These are phyloP conservation scores for Cydia amplana DNA, from an alignment of 1,140 invertebrate genomes.

Conservation along the genomic window DNA sequence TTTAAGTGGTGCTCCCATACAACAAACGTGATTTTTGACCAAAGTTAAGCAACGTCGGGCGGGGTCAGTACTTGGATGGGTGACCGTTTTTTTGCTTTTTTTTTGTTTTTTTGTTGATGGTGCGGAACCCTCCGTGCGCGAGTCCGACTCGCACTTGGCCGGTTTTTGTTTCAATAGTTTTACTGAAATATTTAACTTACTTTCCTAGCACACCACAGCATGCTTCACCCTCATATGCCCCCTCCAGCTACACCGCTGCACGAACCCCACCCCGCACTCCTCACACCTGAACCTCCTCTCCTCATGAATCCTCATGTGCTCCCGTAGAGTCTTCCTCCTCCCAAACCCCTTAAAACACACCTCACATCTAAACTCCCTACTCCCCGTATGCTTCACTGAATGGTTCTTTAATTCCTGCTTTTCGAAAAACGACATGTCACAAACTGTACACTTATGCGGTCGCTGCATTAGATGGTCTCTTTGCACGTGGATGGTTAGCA, in stretches of 20 bases:
- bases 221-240: conserved; percentile 58
- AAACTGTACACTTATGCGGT: conserved; percentile 55
- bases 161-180: neutral
- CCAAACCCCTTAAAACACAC: conserved; percentile 83
- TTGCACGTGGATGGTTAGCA: conserved; percentile 54
- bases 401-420: conserved; percentile 47
- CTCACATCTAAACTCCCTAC: conserved; percentile 77
- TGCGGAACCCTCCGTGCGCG: too few species aligned
- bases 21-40: too few species aligned
- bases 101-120: too few species aligned
- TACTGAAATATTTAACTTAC: neutral
- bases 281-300: conserved; percentile 64
- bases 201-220: conserved; percentile 33
- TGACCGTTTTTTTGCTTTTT: too few species aligned
- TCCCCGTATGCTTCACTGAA: conserved; percentile 80
- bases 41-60: too few species aligned
- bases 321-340: conserved; percentile 71
- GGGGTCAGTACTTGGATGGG: too few species aligned
- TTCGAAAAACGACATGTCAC: conserved; percentile 64
- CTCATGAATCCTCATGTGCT: conserved; percentile 79
- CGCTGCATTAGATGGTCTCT: conserved; percentile 63
- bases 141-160: too few species aligned
- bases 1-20: too few species aligned
- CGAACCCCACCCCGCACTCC: conserved; percentile 59
- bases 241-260: conserved; percentile 59